Base-by-base conservation (phyloP, 2,888 invertebrate species). In the Synanthedon vespiformis region DNA sequence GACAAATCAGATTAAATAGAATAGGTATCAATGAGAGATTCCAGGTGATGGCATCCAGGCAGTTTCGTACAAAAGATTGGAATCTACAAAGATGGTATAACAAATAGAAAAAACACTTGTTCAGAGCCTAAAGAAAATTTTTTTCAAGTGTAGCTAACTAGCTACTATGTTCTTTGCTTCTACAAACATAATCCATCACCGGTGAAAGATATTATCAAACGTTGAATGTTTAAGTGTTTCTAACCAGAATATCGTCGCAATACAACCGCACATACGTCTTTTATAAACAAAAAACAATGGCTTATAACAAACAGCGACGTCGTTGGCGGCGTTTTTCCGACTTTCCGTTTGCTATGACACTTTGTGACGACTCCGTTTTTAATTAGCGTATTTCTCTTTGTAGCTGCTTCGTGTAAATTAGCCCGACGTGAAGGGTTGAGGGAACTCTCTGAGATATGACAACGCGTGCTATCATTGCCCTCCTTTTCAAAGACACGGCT, bases 341-440 rank as follows among this genome's bases (percentile, higher is more conserved):
- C 48, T 44, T 54, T 63, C 68, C 74, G 72, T 74, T 71, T 68
- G 74, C 48, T 40, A 68, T 72, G 74, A 76, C 83, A 83, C 82
- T 84, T 81, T 85, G 82, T 80, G 81, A 74, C 72, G 80, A 70
- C 74, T 78, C 80, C 69, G 66, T 82, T 87, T 86, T 87, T 85
- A 86, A 87, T 87, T 86, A 87, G 85, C 83, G 78, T 74, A 76
- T 79, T 81, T 77, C 74, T 79, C 85, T 87, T 85, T 85, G 85
- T 84, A 72, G 70, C 69, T 53, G 65, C 62, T 65, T 65, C 62
- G 69, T 69, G 77, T 71, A 81, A 81, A 86, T 86, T 86, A 86
- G 86, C 84, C 83, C 70, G 68, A 11, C 13, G 41, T 51, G 41
- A 41, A 51, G 51, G 40, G 41, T 40, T 22, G 40, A 51, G 27